Conservation (phyloP, 2,888 invertebrate species). For the Sesamia inferens region DNA sequence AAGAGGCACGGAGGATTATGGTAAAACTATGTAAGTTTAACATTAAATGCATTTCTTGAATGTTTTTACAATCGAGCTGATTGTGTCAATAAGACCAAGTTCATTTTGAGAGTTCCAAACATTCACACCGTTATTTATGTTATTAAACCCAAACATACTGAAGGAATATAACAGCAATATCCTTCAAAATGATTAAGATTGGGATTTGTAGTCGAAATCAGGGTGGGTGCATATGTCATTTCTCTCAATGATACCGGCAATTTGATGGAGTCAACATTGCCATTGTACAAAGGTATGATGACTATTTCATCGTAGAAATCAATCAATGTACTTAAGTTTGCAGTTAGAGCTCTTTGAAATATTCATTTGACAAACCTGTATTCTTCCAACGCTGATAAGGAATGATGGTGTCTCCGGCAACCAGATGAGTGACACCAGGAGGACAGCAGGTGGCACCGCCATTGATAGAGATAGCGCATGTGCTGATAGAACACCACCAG, state of each 20-base stretch:
- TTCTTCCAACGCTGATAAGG: conserved; percentile 83
- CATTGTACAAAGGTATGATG: too few relatives aligned
- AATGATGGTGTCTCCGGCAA: conserved; percentile 86
- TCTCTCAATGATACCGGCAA: background rate
- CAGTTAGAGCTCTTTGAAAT: background rate
- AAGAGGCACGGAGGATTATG: background rate
- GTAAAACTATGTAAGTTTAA: background rate
- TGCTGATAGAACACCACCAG: conserved; percentile 83
- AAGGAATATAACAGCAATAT: background rate
- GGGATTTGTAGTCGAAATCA: background rate
- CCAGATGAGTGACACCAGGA: conserved; percentile 83
- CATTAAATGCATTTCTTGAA: background rate
- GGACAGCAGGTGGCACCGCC: conserved; percentile 79
- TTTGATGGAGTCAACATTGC: background rate
- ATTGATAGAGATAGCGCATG: conserved; percentile 83
- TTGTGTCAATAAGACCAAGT: background rate
- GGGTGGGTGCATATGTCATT: background rate
- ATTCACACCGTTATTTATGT: background rate
- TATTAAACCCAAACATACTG: background rate
- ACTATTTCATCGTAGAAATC: too few relatives aligned
- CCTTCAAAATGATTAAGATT: too few relatives aligned
- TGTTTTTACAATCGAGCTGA: background rate
- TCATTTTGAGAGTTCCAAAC: background rate
- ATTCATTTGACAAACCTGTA: conserved; percentile 72
- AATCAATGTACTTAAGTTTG: too few relatives aligned